Base-by-base conservation (phyloP, 1,140 invertebrate genomes). In the Drosophila paulistorum region DNA sequence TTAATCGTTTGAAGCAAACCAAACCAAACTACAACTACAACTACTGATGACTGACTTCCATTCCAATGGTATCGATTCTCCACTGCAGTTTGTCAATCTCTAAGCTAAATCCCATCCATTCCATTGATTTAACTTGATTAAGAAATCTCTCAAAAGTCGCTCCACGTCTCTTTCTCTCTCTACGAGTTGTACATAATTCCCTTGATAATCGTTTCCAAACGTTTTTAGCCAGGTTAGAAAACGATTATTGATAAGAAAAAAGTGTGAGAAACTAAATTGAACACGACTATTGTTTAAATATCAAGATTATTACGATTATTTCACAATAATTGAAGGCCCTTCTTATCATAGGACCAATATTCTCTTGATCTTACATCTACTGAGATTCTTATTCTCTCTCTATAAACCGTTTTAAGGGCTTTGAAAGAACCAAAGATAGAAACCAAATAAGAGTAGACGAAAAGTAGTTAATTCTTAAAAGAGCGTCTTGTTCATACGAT, bases 51-150 rank as follows among this genome's bases (percentile, higher is more conserved):
- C 39, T 70, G 39, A 61, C 67, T 37, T 23, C 55, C 73, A 77
- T 65, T 54, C 68, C 65, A 62, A 63, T 67, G 57, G 20, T 55
- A 65, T 61, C 71, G 63, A 77, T 69, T 77, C 65, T 65, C 54
- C 4, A 20, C 13, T 45, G 17, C n/a, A 35, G 48, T 63, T 45
- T 35, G 74, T 65, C 74, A 70, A 76, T 77, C 73, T 77, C 66
- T 68, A 63, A 30, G 67, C 57, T 65, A 51, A 58, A 37, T 77
- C 79, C 72, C 83, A 68, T 70, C 7, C 9, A 30, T 76, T 65
- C 76, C 60, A 75, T 85, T 72, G 71, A 70, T 71, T 81, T 65
- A 78, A 81, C 68, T 85, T 75, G 78, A 85, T 85, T 85, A 79
- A 78, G 57, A 74, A 30, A 30, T 30, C 30, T 7, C 30, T 30